Percentiles rank a stretch among this genome's conserved stretches.
These are phyloP conservation scores for Cranoglanis bouderius DNA, from an alignment of 2,113 vertebrate species.

Conservation along the genomic window DNA sequence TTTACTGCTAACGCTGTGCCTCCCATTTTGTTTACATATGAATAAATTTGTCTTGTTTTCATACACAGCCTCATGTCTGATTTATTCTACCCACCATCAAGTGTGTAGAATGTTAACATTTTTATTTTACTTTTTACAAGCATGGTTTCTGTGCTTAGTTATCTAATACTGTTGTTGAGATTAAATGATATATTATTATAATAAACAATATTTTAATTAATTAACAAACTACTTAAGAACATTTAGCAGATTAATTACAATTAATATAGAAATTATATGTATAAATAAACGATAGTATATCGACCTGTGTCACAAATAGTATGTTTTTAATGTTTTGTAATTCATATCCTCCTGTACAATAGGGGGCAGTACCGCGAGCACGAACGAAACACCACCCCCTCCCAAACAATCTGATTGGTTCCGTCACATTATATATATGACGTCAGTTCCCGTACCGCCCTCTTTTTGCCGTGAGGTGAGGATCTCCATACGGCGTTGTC, in stretches of 20 bases:
- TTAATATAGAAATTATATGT: neutral
- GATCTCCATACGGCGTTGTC: conserved; percentile 87
- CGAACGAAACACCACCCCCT: no score
- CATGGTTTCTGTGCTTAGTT: neutral
- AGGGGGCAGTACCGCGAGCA: neutral
- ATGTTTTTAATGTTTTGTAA: neutral
- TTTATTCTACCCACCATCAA: neutral
- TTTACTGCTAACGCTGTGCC: conserved; percentile 50
- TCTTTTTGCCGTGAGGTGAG: conserved; percentile 70
- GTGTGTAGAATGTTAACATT: neutral
- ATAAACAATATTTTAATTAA: neutral
- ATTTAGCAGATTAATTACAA: neutral
- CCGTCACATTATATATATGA: conserved; percentile 41
- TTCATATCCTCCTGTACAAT: neutral
- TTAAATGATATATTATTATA: neutral
- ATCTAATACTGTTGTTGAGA: neutral
- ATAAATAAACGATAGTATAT: neutral
- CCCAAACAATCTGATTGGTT: conserved; percentile 11
- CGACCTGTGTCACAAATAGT: neutral
- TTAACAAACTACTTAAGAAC: neutral
- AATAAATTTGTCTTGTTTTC: conserved; percentile 61
- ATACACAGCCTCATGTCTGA: neutral
- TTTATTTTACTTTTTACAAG: neutral
- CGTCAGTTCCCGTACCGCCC: neutral
- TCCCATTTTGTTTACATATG: conserved; percentile 50